Evolutionary conservation across 2,888 invertebrate genomes (phyloP), one percentile per base, ranked within the genome.

Genomic region (Callimorpha dominula): DNA sequence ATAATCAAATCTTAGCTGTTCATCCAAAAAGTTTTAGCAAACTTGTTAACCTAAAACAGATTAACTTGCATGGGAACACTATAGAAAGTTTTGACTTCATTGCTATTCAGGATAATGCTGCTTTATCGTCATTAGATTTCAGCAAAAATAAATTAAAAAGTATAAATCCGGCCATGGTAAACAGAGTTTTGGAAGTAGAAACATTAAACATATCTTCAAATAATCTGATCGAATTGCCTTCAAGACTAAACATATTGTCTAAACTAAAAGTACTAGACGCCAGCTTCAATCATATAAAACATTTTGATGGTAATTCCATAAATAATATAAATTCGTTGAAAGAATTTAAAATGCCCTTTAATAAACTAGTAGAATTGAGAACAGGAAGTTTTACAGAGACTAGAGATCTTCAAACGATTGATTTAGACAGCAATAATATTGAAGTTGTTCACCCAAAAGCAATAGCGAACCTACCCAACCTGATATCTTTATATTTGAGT

Each of bases 351-450:
- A 93, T 98, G 78, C 97, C 97, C 6, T 96, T 97, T 81, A 98
- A 98, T 91, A 97, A 97, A 83, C 96, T 98, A 62, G 94, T 96
- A 42, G 97, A 97, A 83, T 87, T 98, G 49, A 96, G 96, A 68
- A 96, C 97, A 78, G 97, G 97, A 20, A 97, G 97, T 20, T 98
- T 98, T 81, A 96, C 96, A 79, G 96, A 97, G 82, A 91, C 98
- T 63, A 96, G 96, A 42, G 96, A 97, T 76, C 90, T 99, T 52
- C 97, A 97, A 82, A 96, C 97, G 63, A 96, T 99, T 60, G 97
- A 98, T 91, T 94, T 99, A 81, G 97, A 98, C 79, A 97, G 97
- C 85, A 98, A 99, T 90, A 97, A 98, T 86, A 96, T 99, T 52
- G 96, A 97, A 87, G 94, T 97, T 40, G 96, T 98, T 52, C 97